Evolutionary conservation across 2,113 vertebrate species (phyloP).

Genomic region (Cheirogaleus medius): DNA sequence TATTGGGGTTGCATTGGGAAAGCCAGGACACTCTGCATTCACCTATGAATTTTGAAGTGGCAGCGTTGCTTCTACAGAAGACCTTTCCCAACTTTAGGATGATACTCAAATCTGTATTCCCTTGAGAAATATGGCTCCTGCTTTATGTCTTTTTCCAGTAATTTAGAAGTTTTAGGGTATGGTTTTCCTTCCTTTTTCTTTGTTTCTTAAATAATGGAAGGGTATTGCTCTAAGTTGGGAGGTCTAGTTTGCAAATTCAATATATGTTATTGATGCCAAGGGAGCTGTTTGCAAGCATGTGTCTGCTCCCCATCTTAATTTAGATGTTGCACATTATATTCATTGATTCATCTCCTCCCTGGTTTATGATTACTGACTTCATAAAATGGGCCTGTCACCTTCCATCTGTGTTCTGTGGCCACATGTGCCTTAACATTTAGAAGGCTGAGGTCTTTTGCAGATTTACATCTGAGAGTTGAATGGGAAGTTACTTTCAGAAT

Average conservation of each 20-base stretch:
- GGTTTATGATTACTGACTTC: neutral
- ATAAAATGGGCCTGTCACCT: neutral
- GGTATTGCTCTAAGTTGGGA: neutral
- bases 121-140: neutral
- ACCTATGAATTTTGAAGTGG: neutral
- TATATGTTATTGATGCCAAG: neutral
- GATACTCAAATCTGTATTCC: neutral
- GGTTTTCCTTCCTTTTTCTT: neutral
- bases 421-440: neutral
- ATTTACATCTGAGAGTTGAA: conserved; percentile 16
- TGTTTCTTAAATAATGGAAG: neutral
- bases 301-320: neutral
- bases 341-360: neutral
- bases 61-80: neutral
- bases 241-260: neutral
- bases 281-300: neutral
- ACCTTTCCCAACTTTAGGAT: neutral
- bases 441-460: neutral
- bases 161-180: neutral
- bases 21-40: neutral
- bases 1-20: neutral
- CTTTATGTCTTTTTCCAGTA: neutral
- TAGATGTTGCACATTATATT: neutral
- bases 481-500: conserved; percentile 35
- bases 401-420: neutral